Base-by-base conservation (phyloP, 2,888 invertebrate species). In the Scaeva pyrastri region DNA sequence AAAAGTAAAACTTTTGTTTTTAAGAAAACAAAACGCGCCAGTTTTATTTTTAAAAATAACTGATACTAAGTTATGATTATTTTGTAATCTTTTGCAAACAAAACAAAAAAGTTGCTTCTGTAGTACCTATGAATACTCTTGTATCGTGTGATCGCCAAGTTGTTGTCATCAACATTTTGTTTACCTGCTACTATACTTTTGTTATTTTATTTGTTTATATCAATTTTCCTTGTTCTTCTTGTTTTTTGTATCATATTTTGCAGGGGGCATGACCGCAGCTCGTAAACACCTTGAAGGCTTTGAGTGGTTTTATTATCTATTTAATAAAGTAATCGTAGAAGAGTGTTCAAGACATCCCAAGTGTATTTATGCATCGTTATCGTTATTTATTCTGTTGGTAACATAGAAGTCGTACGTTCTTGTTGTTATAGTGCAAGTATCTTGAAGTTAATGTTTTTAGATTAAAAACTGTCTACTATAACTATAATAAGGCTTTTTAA, bases 181-280 rank as follows among this genome's bases (percentile, higher is more conserved):
- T 52, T 52, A 52, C 66, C 31, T 31, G n/a, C n/a, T 41, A 11
- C 23, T 5, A 45, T 43, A 48, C 45, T 66, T 66, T n/a, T n/a
- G n/a, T n/a, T n/a, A n/a, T n/a, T n/a, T n/a, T n/a, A n/a, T n/a
- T n/a, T 66, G 66, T 66, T 66, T 66, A 66, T 66, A 66, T 66
- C 48, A 66, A 7, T 64, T 66, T 64, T 7, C 7, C 31, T 45
- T 48, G 19, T 48, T 31, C 31, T 66, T 66, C 8, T 48, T 36
- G 19, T 66, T 48, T 19, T 31, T 64, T 19, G 48, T 39, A 68
- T 45, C 31, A 66, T 66, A 48, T 31, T 48, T 26, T 31, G 36
- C 52, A n/a, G 68, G 68, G 66, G 68, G 52, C 39, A 68, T 68
- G 68, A 68, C 68, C 68, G 50, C 68, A 52, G 23, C n/a, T n/a